Evolutionary conservation across 2,888 invertebrate genomes (phyloP), one percentile per base, ranked within the genome.

Genomic region (Pseudoips prasinana): DNA sequence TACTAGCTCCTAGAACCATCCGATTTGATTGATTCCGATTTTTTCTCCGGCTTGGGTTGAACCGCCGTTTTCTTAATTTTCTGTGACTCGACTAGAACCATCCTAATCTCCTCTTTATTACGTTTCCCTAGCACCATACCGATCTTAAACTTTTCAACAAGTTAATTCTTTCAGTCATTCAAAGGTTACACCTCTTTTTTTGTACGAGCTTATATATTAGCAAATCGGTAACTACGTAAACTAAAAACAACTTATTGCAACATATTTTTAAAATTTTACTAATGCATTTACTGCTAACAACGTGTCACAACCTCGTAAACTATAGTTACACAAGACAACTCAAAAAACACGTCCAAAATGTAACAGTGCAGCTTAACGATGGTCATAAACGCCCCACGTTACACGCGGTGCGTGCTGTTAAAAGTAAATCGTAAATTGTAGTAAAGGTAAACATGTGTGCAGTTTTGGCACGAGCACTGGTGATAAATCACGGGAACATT

Each of bases 401-500:
- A 48, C 31, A 38, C 29, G 30, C 25, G 37, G 47, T 45, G 38
- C 47, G 45, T 45, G 58, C 40, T 26, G 54, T 47, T 54, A 54
- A 56, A 56, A 56, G 54, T 56, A 50, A 57, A 59, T 56, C 50
- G 58, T 57, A 55, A 58, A 51, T 46, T 45, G 37, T 41, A 36
- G 49, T 53, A 61, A 61, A 69, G 70, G 72, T 73, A 71, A 71
- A 70, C 64, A 65, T 57, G 50, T 64, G 64, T 58, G 62, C 57
- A 70, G 63, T 70, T 75, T 75, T 78, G 78, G 76, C 77, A 73
- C 39, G 60, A 59, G 65, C 69, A 52, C 63, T 46, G 64, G 57
- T 69, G 58, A 76, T 82, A 73, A 73, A 77, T 82, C 77, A 73
- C 62, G 44, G 45, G 47, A 66, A 73, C 73, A 75, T 74, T 78